Conservation (phyloP, 64 coral and sea anemone genomes). For the Platygyra sinensis region DNA sequence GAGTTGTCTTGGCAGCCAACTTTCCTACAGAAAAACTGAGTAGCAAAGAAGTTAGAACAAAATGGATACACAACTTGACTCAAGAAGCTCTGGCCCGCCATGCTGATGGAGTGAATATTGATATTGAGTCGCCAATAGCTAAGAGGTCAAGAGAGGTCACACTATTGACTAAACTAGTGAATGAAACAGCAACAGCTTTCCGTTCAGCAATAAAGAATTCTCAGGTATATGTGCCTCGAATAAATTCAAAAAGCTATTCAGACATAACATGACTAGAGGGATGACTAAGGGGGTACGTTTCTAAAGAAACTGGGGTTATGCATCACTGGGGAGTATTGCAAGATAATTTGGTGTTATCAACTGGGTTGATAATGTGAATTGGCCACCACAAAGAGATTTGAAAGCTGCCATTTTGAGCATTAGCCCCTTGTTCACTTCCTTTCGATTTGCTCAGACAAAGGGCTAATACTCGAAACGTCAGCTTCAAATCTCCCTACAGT, state of each 20-base stretch:
- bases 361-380: too few species aligned
- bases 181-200: slow-evolving; percentile 65
- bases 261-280: too few species aligned
- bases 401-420: too few species aligned
- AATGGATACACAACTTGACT: slow-evolving; percentile 92
- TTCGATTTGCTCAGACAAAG: too few species aligned
- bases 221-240: not conserved
- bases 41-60: slow-evolving; percentile 47
- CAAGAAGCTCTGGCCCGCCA: slow-evolving; percentile 66
- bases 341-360: too few species aligned
- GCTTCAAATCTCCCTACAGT: too few species aligned
- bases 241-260: not conserved
- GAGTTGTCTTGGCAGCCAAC: slow-evolving; percentile 79
- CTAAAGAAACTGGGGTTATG: too few species aligned
- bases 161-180: slow-evolving; percentile 86
- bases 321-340: too few species aligned
- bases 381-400: too few species aligned
- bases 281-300: too few species aligned
- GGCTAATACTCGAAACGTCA: too few species aligned
- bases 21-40: slow-evolving; percentile 75
- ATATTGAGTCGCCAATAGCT: slow-evolving; percentile 85
- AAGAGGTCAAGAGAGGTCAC: slow-evolving; percentile 82
- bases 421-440: too few species aligned
- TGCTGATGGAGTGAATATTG: slow-evolving; percentile 97
- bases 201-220: slow-evolving; percentile 34